Conservation (phyloP, 2,888 invertebrate genomes). For the Ommatoiulus sabulosus region DNA sequence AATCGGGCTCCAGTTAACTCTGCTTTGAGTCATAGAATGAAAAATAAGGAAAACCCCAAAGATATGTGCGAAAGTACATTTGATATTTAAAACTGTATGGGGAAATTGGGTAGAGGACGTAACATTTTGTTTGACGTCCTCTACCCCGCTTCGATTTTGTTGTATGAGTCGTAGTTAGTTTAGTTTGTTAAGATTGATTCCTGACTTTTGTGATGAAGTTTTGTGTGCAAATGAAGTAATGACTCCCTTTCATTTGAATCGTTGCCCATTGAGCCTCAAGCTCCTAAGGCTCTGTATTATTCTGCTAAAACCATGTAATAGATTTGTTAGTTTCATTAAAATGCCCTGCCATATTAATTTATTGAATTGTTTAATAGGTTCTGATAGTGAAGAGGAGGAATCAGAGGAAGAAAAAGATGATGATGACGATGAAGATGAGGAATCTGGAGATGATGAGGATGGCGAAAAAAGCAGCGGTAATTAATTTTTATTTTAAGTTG, state of each 20-base stretch:
- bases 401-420: slow-evolving; percentile 62
- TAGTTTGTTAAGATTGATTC: no score
- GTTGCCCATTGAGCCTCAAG: not conserved
- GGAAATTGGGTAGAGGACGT: no score
- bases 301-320: not conserved
- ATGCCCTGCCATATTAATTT: not conserved
- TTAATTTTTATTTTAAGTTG: not conserved
- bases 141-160: not conserved
- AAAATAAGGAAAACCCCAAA: not conserved
- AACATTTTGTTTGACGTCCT: no score
- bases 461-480: slow-evolving; percentile 56
- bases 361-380: slow-evolving; percentile 58
- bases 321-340: not conserved
- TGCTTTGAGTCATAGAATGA: no score
- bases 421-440: slow-evolving; percentile 58
- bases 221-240: not conserved
- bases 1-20: no score
- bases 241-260: not conserved
- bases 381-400: slow-evolving; percentile 61
- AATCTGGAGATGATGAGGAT: slow-evolving; percentile 57
- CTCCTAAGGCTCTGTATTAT: not conserved
- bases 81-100: no score
- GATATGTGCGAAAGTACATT: no score
- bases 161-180: no score
- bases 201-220: not conserved